These are phyloP conservation scores for Lanistes nyassanus DNA, from an alignment of 1,140 invertebrate species.

Conservation along the genomic window DNA sequence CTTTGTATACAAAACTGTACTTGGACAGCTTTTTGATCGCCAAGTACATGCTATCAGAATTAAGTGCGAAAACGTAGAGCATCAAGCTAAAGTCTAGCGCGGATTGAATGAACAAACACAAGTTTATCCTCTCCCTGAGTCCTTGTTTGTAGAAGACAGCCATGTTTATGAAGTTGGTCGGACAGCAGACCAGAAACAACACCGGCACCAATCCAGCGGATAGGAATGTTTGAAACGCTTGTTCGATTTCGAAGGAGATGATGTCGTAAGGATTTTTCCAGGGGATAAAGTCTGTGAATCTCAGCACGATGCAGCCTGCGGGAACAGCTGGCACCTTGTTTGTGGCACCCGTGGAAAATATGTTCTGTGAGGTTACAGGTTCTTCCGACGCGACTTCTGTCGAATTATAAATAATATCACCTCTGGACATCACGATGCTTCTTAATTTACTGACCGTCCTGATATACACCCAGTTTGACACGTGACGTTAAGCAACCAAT, in stretches of 20 bases:
- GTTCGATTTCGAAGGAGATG: background rate
- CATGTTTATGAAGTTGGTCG: slow-evolving; percentile 2
- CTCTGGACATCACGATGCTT: no score
- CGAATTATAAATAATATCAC: no score
- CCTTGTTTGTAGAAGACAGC: slow-evolving; percentile 10
- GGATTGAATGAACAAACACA: slow-evolving; percentile 5
- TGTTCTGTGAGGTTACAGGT: no score
- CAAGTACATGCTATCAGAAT: background rate
- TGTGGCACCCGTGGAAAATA: no score
- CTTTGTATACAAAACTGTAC: background rate
- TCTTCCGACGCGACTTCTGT: no score
- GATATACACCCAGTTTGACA: no score
- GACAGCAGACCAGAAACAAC: slow-evolving; percentile 8
- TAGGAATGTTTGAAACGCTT: background rate
- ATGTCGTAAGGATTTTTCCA: slow-evolving; percentile 10
- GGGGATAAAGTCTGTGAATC: background rate
- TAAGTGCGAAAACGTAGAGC: background rate
- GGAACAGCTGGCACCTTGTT: no score
- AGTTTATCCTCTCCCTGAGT: slow-evolving; percentile 8
- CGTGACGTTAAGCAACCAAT: no score
- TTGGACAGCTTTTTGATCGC: background rate
- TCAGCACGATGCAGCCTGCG: no score
- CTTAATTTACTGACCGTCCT: no score
- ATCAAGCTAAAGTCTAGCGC: background rate
- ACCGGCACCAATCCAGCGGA: background rate